phyloP scores from a whole-genome alignment of 2,797 vertebrate species.

The Pterois miles region DNA sequence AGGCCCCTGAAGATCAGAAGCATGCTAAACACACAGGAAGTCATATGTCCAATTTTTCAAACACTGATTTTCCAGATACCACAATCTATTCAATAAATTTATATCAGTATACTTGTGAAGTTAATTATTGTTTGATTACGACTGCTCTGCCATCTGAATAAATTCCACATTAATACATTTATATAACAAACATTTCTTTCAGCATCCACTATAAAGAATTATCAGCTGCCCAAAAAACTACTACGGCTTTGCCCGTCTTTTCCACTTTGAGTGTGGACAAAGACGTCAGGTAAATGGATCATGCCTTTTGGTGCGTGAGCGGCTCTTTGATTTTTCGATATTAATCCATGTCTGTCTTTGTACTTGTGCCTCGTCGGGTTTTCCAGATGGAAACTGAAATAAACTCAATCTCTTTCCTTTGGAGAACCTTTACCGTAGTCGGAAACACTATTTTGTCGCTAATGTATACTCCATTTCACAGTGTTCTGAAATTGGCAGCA shows the following conservation, averaged over 20 bases:
- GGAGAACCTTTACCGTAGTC: conserved; percentile 30
- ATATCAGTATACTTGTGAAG: background rate
- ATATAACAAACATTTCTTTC: conserved; percentile 12
- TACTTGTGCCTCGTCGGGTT: conserved; percentile 34
- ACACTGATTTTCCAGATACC: conserved; percentile 3
- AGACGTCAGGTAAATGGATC: conserved; percentile 64
- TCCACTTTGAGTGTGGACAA: conserved; percentile 29
- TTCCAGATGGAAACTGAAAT: conserved; percentile 64
- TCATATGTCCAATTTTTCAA: background rate
- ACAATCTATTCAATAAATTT: background rate
- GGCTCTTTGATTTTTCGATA: conserved; percentile 57
- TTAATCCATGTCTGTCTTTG: conserved; percentile 52
- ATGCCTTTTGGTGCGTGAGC: conserved; percentile 31
- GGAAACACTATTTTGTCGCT: conserved; percentile 31
- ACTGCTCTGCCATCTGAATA: conserved; percentile 2
- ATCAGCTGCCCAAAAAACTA: background rate
- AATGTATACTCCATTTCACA: conserved; percentile 27
- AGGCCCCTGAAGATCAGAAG: conserved; percentile 33
- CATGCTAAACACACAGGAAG: conserved; percentile 1
- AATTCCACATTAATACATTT: conserved; percentile 33
- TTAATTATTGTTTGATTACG: background rate
- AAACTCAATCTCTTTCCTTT: conserved; percentile 43
- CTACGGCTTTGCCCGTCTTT: conserved; percentile 19
- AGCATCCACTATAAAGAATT: conserved; percentile 15
- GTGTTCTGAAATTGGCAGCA: conserved; percentile 36